Base-by-base conservation (phyloP, 2,888 invertebrate genomes). In the Neoitamus cyanurus region DNA sequence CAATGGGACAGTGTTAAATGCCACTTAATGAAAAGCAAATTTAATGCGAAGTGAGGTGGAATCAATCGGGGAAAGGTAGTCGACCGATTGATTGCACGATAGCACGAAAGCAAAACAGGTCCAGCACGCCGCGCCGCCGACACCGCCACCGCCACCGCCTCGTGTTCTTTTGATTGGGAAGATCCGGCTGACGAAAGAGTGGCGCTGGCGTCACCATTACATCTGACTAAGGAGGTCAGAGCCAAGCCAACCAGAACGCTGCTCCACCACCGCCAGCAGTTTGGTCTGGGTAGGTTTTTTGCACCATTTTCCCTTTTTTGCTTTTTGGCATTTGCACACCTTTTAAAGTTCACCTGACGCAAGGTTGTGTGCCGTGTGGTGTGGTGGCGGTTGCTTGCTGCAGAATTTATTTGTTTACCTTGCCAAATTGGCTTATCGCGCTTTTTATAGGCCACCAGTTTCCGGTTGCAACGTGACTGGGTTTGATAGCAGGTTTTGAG, bases 191-290 rank as follows among this genome's bases (percentile, higher is more conserved):
- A 48, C 28, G 48, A 42, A 58, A 25, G 15, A 48, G 48, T n/a
- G 48, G 78, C 30, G 58, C 34, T 78, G 78, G 78, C 48, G 58
- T 78, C 78, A 78, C 46, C 6, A 78, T 78, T 78, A 78, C n/a
- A 78, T 58, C 78, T 15, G n/a, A 28, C 30, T 25, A 78, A 78
- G 58, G 78, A 58, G 78, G 78, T 78, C 78, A 78, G 75, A 75
- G n/a, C 2, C 70, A 31, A 58, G 42, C 9, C 25, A 75, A 15
- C 20, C 48, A 78, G 42, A 46, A 30, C n/a, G 3, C 28, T 31
- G 42, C 58, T 58, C 20, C 5, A 9, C 25, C 25, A 9, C 20
- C n/a, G n/a, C 15, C 0, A 70, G 30, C 31, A 30, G 31, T 70
- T 34, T 31, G 70, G n/a, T 5, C 11, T 70, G 9, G 58, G 20